Evolutionary conservation across 2,113 vertebrate species (phyloP).

Genomic region (Ciconia stormi): DNA sequence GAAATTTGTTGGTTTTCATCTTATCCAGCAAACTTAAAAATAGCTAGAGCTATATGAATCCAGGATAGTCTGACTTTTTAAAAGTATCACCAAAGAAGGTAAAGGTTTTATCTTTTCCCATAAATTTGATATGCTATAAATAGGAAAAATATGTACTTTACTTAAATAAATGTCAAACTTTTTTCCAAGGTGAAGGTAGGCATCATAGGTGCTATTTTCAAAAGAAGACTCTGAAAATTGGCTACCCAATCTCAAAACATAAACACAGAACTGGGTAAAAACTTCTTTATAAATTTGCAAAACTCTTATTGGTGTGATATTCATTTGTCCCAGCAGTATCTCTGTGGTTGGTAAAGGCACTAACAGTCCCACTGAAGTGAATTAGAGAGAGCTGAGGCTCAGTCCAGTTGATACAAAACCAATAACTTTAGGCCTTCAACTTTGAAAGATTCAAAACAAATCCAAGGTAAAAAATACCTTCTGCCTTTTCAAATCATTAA

Average conservation of each 20-base stretch:
- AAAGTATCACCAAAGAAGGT: background rate
- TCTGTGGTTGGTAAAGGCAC: background rate
- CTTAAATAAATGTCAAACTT: background rate
- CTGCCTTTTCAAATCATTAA: background rate
- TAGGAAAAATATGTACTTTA: background rate
- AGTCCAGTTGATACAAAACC: background rate
- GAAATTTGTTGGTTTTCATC: background rate
- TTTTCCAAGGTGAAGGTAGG: background rate
- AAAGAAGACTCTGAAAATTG: background rate
- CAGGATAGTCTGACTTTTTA: background rate
- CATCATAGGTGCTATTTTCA: background rate
- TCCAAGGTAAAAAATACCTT: background rate
- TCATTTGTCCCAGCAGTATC: background rate
- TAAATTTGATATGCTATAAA: background rate
- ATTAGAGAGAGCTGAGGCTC: background rate
- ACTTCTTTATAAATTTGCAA: background rate
- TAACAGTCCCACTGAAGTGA: background rate
- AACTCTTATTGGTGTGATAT: background rate
- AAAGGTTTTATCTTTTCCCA: background rate
- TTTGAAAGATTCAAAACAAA: background rate
- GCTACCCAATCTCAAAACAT: background rate
- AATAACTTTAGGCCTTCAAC: background rate
- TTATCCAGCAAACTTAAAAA: background rate
- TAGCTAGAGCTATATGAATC: background rate
- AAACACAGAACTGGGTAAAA: background rate